Evolutionary conservation across 2,888 invertebrate species (phyloP).

Genomic region (Pristionchus mayeri): DNA sequence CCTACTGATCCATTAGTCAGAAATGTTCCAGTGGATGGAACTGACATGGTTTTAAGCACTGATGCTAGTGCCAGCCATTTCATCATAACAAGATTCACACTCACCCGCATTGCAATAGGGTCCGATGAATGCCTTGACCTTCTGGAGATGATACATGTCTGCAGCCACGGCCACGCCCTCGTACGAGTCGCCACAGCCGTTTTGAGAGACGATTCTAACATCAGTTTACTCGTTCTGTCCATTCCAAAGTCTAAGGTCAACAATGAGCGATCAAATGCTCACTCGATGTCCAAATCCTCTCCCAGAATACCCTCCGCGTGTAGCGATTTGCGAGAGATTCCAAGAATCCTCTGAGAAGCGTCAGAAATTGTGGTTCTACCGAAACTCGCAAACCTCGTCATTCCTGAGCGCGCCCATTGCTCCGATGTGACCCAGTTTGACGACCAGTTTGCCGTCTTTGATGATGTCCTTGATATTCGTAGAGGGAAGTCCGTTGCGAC

Average conservation of each 20-base stretch:
- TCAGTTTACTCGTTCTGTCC: too few species aligned
- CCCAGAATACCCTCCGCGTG: constrained; percentile 69
- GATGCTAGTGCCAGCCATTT: too few species aligned
- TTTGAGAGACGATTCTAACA: constrained; percentile 66
- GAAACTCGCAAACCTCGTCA: constrained; percentile 56
- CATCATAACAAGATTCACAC: too few species aligned
- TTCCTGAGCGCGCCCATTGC: constrained; percentile 73
- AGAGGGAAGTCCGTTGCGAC: too few species aligned
- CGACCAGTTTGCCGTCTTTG: constrained; percentile 54
- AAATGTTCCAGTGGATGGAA: too few species aligned
- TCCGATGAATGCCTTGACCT: too few species aligned
- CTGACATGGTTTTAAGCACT: too few species aligned
- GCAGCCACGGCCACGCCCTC: constrained; percentile 75
- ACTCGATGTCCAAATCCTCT: constrained; percentile 73
- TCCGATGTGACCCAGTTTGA: constrained; percentile 73
- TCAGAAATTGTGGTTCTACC: not conserved
- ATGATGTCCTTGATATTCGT: too few species aligned
- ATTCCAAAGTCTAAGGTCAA: not conserved
- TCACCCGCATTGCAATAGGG: constrained; percentile 72
- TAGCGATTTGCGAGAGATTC: constrained; percentile 69
- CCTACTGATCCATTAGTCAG: too few species aligned
- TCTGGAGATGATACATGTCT: constrained; percentile 73
- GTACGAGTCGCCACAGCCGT: too few species aligned
- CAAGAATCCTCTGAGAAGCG: constrained; percentile 58
- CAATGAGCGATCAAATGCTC: constrained; percentile 48